Conservation (phyloP, 1,140 invertebrate genomes). For the Phortica variegata region DNA sequence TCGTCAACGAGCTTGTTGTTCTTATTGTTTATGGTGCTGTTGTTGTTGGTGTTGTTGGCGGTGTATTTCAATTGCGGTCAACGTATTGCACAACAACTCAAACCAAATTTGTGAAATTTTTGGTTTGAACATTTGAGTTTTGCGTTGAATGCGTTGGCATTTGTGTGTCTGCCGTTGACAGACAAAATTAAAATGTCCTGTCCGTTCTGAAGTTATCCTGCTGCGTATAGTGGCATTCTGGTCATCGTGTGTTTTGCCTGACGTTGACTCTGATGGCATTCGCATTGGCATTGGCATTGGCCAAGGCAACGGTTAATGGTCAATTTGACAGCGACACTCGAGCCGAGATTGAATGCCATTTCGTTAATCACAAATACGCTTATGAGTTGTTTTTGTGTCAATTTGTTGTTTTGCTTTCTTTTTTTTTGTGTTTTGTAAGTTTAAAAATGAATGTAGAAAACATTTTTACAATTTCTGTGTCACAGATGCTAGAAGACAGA, state of each 20-base stretch:
- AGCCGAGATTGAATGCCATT: too few species aligned
- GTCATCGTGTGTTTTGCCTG: constrained; percentile 7
- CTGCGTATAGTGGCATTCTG: constrained; percentile 17
- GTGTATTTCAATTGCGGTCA: too few species aligned
- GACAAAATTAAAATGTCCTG: constrained; percentile 50
- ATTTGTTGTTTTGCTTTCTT: neutral
- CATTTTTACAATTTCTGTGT: too few species aligned
- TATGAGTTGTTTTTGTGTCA: too few species aligned
- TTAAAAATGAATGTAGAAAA: too few species aligned
- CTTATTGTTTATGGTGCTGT: constrained; percentile 25
- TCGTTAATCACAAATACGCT: neutral
- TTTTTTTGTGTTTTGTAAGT: too few species aligned
- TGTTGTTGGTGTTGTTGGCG: constrained; percentile 24
- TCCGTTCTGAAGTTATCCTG: too few species aligned
- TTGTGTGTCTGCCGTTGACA: constrained; percentile 50
- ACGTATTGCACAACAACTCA: too few species aligned
- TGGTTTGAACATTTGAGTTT: neutral
- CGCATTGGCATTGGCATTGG: constrained; percentile 10
- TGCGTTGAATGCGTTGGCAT: constrained; percentile 1
- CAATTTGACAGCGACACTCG: constrained; percentile 48
- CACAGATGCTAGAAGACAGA: too few species aligned
- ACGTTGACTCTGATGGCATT: constrained; percentile 11
- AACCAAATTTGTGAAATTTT: too few species aligned
- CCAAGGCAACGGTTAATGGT: constrained; percentile 39
- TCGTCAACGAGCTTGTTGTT: too few species aligned